Evolutionary conservation across 2,113 vertebrate species (phyloP), one percentile per base, ranked within the genome.

Genomic region (Heterotilapia buettikoferi): DNA sequence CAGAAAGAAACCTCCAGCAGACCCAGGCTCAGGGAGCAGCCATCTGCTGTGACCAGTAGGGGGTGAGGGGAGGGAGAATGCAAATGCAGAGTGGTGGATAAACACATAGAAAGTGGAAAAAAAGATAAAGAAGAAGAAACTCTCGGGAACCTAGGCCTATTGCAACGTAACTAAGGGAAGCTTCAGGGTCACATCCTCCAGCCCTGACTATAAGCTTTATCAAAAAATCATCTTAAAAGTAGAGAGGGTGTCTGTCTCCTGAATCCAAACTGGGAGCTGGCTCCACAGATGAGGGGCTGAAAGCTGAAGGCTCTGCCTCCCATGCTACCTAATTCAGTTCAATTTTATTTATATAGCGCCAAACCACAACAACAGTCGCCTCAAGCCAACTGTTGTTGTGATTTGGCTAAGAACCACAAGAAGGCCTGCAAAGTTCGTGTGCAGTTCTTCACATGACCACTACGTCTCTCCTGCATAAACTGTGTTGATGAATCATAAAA

Each of bases 101-200:
- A 66, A 66, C 10, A 63, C 59, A 63, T n/a, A 0, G 59, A 61
- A 61, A 29, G 56, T 59, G 26, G 21, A 0, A 9, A 59, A 59
- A 31, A 31, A 66, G 61, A 36, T 66, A 18, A 66, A 66, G 61
- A 66, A 66, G 9, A 36, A 66, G 61, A 66, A 66, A 36, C 18
- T 36, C 18, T 36, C 10, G 0, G 61, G 3, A 66, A 38, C 19
- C 33, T 13, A 21, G 61, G 6, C 61, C 19, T 66, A 66, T 1
- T 66, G 2, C 61, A 66, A n/a, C 3, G 6, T 1, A 38, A 68
- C 33, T 5, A 21, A 68, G 61, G 61, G 61, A 68, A 13, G 61
- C 18, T 68, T 38, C 33, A 38, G 59, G 31, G 33, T 66, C 4
- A 66, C 33, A 36, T 66, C 10, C 19, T 38, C 33, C 61, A 66